phyloP scores from a whole-genome alignment of 2,888 invertebrate species.

The Digitonthophagus gazella region DNA sequence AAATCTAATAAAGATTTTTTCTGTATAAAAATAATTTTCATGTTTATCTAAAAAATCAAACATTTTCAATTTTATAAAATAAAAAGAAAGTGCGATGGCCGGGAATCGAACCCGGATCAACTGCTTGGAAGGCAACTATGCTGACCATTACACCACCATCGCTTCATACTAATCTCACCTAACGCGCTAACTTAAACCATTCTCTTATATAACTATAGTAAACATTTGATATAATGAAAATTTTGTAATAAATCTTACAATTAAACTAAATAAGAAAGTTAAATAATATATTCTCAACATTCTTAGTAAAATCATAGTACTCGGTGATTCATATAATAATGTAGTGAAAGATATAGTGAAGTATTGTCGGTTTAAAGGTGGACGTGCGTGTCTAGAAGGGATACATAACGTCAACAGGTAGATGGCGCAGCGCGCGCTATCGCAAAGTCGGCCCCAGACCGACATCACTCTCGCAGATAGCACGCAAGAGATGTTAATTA shows the following conservation, averaged over 20 bases:
- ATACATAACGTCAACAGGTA: slow-evolving; percentile 44
- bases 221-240: too few relatives aligned
- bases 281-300: too few relatives aligned
- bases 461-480: slow-evolving; percentile 46
- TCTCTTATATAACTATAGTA: too few relatives aligned
- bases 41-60: background rate
- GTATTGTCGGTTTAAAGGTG: background rate
- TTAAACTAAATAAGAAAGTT: too few relatives aligned
- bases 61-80: background rate
- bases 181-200: too few relatives aligned
- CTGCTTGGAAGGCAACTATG: slow-evolving; percentile 54
- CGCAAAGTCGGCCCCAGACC: slow-evolving; percentile 43
- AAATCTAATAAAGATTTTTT: too few relatives aligned
- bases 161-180: too few relatives aligned
- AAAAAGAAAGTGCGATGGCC: slow-evolving; percentile 42
- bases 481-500: slow-evolving; percentile 51
- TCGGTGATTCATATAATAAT: too few relatives aligned
- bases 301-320: too few relatives aligned
- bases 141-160: slow-evolving; percentile 49
- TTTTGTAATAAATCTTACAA: too few relatives aligned
- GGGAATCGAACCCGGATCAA: slow-evolving; percentile 54
- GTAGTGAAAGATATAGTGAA: background rate
- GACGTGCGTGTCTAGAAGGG: slow-evolving; percentile 43
- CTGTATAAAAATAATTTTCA: too few relatives aligned
- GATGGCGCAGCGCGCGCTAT: slow-evolving; percentile 42